Conservation (phyloP, 2,888 invertebrate species). For the Sesia bembeciformis region DNA sequence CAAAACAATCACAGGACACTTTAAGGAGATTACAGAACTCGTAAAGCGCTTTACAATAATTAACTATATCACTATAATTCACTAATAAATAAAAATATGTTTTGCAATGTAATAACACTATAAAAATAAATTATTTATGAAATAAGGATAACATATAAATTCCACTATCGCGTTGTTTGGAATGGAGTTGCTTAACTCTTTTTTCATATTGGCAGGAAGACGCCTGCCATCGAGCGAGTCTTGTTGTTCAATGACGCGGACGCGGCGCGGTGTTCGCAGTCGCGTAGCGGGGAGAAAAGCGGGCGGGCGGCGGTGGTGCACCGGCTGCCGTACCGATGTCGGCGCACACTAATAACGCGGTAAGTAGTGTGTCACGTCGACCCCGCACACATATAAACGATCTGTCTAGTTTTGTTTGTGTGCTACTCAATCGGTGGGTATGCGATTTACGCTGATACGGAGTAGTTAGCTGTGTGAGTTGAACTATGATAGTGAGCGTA, state of each 20-base stretch:
- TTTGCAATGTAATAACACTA: slow-evolving; percentile 62
- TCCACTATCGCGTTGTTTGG: slow-evolving; percentile 69
- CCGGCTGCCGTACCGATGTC: slow-evolving; percentile 36
- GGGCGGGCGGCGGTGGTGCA: slow-evolving; percentile 27
- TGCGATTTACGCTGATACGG: slow-evolving; percentile 28
- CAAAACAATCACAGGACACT: slow-evolving; percentile 68
- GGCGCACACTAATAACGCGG: slow-evolving; percentile 44
- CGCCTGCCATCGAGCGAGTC: slow-evolving; percentile 72
- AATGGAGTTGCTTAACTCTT: slow-evolving; percentile 58
- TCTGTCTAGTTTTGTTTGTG: slow-evolving; percentile 64
- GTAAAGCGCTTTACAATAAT: slow-evolving; percentile 58
- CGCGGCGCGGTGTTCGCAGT: slow-evolving; percentile 57
- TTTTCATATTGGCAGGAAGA: slow-evolving; percentile 70
- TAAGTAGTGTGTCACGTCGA: slow-evolving; percentile 27
- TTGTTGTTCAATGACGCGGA: slow-evolving; percentile 74
- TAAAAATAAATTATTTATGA: slow-evolving; percentile 69
- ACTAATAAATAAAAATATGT: slow-evolving; percentile 70
- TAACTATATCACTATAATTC: slow-evolving; percentile 61
- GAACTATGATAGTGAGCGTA: slow-evolving; percentile 38
- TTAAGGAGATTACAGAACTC: slow-evolving; percentile 52
- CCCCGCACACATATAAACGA: slow-evolving; percentile 41
- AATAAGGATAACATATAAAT: slow-evolving; percentile 63
- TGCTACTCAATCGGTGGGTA: slow-evolving; percentile 16
- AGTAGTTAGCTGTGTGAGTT: slow-evolving; percentile 39
- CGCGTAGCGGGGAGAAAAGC: slow-evolving; percentile 62